phyloP scores from a whole-genome alignment of 2,888 invertebrate species.

The Arrhopalites spinosus region DNA sequence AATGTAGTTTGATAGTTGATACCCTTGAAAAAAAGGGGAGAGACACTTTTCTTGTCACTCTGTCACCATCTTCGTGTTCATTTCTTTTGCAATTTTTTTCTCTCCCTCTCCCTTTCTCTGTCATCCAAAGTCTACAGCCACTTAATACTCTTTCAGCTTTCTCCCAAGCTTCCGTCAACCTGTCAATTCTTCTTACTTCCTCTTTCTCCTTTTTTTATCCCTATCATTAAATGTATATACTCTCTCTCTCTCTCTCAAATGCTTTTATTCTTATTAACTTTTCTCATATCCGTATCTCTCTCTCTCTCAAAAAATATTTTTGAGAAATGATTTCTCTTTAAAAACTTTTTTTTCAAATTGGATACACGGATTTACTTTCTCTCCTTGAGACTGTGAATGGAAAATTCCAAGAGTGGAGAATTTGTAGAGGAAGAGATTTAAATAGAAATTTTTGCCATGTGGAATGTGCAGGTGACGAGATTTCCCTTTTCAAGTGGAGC shows the following conservation, averaged over 20 bases:
- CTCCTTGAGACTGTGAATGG: no score
- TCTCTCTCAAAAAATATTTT: no score
- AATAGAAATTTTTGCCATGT: no score
- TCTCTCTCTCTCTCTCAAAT: background rate
- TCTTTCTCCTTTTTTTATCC: background rate
- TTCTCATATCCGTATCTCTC: background rate
- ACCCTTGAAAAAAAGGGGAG: background rate
- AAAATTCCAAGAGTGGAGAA: no score
- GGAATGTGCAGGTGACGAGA: no score
- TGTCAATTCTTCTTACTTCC: background rate
- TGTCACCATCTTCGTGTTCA: background rate
- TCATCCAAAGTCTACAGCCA: background rate
- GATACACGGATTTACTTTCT: no score
- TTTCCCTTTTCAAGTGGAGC: no score
- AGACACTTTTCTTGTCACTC: background rate
- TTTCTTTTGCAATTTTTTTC: background rate
- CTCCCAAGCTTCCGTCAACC: background rate
- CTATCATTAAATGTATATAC: background rate
- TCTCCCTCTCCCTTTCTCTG: background rate
- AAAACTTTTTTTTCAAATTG: no score
- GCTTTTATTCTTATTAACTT: no score
- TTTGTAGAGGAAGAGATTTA: no score
- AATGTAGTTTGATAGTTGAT: background rate
- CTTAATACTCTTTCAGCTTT: background rate
- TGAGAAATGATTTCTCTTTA: background rate